These are phyloP conservation scores for Nephrotoma guestfalica DNA, from an alignment of 2,888 invertebrate species.

Conservation along the genomic window DNA sequence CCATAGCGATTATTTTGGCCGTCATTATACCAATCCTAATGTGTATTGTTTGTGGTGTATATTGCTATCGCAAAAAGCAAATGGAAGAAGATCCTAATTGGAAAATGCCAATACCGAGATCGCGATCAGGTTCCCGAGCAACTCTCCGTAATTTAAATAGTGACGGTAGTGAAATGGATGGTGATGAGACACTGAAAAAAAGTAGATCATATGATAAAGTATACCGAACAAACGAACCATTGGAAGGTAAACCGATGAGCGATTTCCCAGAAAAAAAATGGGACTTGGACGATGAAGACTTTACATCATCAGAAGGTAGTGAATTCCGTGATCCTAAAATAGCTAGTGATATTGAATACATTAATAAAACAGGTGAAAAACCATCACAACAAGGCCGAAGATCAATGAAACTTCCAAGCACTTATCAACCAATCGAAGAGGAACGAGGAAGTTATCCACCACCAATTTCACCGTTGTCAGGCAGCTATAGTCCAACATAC, in stretches of 20 bases:
- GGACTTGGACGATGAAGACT: conserved; percentile 56
- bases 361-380: conserved; percentile 34
- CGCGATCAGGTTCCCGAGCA: conserved; percentile 42
- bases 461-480: conserved; percentile 17
- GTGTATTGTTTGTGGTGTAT: conserved; percentile 44
- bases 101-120: conserved; percentile 42
- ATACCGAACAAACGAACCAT: conserved; percentile 73
- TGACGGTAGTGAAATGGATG: conserved; percentile 39
- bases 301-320: conserved; percentile 41
- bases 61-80: conserved; percentile 48
- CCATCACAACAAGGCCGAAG: conserved; percentile 45
- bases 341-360: conserved; percentile 46
- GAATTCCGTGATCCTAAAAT: conserved; percentile 43
- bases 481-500: conserved; percentile 30
- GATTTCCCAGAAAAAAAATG: conserved; percentile 71
- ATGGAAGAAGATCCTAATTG: conserved; percentile 40
- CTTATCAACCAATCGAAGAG: conserved; percentile 21
- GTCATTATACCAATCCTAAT: conserved; percentile 50
- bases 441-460: conserved; percentile 19
- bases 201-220: conserved; percentile 63
- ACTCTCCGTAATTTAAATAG: conserved; percentile 37
- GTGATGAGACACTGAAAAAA: conserved; percentile 43
- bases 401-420: conserved; percentile 34
- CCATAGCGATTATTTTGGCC: conserved; percentile 56
- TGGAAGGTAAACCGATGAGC: conserved; percentile 51